Conservation (phyloP, 1,140 invertebrate genomes). For the Heliothis subflexa region DNA sequence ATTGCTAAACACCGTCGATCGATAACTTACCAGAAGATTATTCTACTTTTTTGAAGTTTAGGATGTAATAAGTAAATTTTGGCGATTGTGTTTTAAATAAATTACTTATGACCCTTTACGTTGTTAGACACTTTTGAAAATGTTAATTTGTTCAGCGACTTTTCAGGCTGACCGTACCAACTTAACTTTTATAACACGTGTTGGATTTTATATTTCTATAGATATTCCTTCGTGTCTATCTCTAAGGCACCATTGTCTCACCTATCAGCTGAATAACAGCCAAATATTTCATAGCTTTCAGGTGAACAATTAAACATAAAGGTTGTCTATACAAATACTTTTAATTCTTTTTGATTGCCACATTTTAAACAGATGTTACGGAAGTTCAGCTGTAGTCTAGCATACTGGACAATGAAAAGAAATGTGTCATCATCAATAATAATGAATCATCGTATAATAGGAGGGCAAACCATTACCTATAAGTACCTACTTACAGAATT, state of each 20-base stretch:
- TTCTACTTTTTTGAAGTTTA: too few relatives aligned
- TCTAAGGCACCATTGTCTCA: not conserved
- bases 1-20: too few relatives aligned
- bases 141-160: too few relatives aligned
- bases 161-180: too few relatives aligned
- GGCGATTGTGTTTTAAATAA: too few relatives aligned
- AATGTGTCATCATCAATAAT: slow-evolving; percentile 13
- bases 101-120: too few relatives aligned
- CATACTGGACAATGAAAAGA: slow-evolving; percentile 19
- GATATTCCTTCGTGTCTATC: not conserved
- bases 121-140: too few relatives aligned
- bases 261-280: not conserved
- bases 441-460: not conserved
- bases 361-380: slow-evolving; percentile 19
- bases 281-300: not conserved
- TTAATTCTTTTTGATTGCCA: slow-evolving; percentile 26
- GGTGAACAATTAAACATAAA: slow-evolving; percentile 26
- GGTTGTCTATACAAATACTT: slow-evolving; percentile 6
- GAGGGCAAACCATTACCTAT: not conserved
- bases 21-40: too few relatives aligned
- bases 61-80: not conserved
- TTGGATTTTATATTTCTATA: not conserved
- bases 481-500: not conserved
- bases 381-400: slow-evolving; percentile 10
- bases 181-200: slow-evolving; percentile 10